phyloP scores from a whole-genome alignment of 2,797 vertebrate genomes.

The Spinibarbus caldwelli region DNA sequence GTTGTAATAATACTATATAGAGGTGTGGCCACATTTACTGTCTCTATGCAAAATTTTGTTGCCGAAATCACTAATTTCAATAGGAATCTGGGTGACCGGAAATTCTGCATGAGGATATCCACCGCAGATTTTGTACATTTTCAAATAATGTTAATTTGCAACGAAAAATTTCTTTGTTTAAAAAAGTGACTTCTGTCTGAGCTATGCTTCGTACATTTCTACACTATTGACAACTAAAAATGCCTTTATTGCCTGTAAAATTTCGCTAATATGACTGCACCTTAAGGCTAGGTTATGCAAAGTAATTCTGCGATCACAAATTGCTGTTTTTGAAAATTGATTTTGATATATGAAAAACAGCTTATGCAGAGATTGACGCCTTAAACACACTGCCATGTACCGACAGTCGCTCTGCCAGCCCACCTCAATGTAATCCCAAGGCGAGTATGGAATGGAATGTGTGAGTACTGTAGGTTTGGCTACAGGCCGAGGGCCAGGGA shows the following conservation, averaged over 20 bases:
- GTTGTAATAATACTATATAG: too few species aligned
- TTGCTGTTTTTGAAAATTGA: constrained; percentile 4
- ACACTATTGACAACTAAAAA: too few species aligned
- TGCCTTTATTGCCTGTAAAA: too few species aligned
- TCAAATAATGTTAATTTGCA: background rate
- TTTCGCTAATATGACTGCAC: too few species aligned
- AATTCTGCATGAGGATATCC: background rate
- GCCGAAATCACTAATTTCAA: background rate
- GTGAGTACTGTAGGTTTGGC: constrained; percentile 55
- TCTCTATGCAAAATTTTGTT: too few species aligned
- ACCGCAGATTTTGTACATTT: background rate
- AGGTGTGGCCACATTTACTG: too few species aligned
- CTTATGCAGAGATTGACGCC: background rate
- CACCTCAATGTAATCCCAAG: constrained; percentile 33
- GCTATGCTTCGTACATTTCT: too few species aligned
- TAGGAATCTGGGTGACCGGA: background rate
- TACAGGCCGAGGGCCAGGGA: constrained; percentile 34
- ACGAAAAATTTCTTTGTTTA: too few species aligned
- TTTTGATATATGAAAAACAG: constrained; percentile 23
- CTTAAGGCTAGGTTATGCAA: too few species aligned
- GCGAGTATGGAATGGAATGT: constrained; percentile 53
- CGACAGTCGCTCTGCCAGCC: constrained; percentile 15
- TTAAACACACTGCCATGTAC: constrained; percentile 38
- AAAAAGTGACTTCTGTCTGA: too few species aligned
- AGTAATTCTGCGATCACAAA: too few species aligned